Evolutionary conservation across 2,797 vertebrate genomes (phyloP).

Genomic region (Ptychadena robeensis): DNA sequence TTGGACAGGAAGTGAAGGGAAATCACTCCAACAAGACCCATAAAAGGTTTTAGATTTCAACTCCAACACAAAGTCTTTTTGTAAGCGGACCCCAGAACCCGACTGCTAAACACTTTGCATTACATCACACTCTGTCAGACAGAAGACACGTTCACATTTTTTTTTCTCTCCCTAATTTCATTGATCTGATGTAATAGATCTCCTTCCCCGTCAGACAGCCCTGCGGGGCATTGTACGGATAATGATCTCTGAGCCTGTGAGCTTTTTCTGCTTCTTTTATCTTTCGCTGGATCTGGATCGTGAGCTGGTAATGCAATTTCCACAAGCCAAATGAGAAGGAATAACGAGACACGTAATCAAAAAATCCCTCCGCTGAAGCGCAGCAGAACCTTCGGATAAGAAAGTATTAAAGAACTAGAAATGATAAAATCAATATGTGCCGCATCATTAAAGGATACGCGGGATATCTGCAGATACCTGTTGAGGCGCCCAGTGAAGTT

Average conservation of each 20-base stretch:
- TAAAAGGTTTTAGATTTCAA: too few relatives aligned
- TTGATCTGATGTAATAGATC: neutral
- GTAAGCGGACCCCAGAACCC: too few relatives aligned
- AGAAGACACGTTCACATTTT: neutral
- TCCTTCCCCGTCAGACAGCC: neutral
- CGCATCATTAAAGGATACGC: too few relatives aligned
- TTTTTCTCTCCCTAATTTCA: neutral
- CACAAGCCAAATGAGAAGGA: neutral
- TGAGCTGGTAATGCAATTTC: neutral
- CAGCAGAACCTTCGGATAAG: neutral
- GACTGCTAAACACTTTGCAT: neutral
- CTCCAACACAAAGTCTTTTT: too few relatives aligned
- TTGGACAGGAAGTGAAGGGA: too few relatives aligned
- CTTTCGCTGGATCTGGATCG: neutral
- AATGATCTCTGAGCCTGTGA: neutral
- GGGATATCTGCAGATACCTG: too few relatives aligned
- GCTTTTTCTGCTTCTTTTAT: neutral
- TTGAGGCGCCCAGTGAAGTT: too few relatives aligned
- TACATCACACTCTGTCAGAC: too few relatives aligned
- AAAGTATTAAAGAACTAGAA: neutral
- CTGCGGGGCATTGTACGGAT: neutral
- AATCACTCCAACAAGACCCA: too few relatives aligned
- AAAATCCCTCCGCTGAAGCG: neutral
- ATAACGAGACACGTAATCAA: neutral
- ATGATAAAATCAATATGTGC: neutral